phyloP scores from a whole-genome alignment of 2,888 invertebrate species.

The Caradrina clavipalpis region DNA sequence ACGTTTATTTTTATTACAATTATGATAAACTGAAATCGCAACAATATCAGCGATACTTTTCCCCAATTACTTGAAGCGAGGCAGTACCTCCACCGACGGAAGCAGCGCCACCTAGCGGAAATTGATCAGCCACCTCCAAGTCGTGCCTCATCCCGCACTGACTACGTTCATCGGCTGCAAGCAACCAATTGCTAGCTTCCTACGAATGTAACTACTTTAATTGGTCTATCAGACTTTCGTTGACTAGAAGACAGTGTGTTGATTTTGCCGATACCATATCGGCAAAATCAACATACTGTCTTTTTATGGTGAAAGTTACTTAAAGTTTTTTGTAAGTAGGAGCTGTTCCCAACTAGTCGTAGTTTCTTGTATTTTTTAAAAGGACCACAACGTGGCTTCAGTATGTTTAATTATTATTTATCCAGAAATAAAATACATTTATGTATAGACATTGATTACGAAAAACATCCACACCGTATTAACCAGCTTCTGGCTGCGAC shows the following conservation, averaged over 20 bases:
- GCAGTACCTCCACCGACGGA: constrained; percentile 34
- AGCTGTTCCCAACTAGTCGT: too few relatives aligned
- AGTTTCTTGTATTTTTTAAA: too few relatives aligned
- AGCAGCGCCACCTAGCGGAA: constrained; percentile 58
- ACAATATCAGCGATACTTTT: constrained; percentile 43
- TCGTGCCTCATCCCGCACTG: constrained; percentile 49
- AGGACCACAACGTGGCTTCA: too few relatives aligned
- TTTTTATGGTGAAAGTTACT: too few relatives aligned
- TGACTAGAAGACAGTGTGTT: neutral
- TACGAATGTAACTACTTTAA: constrained; percentile 38
- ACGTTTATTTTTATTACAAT: too few relatives aligned
- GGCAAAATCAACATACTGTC: too few relatives aligned
- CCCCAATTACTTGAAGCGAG: constrained; percentile 41
- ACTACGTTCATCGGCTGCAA: constrained; percentile 37
- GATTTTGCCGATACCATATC: neutral
- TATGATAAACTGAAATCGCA: neutral
- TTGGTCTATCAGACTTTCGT: constrained; percentile 39
- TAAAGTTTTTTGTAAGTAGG: too few relatives aligned
- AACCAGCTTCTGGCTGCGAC: too few relatives aligned
- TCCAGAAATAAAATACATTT: too few relatives aligned
- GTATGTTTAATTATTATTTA: too few relatives aligned
- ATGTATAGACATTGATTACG: too few relatives aligned
- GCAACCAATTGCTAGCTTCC: constrained; percentile 39
- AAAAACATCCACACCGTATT: too few relatives aligned
- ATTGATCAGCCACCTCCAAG: constrained; percentile 57